Evolutionary conservation across 37 sponge, comb jelly and placozoan genomes (phyloP).

Genomic region (Crambe crambe): DNA sequence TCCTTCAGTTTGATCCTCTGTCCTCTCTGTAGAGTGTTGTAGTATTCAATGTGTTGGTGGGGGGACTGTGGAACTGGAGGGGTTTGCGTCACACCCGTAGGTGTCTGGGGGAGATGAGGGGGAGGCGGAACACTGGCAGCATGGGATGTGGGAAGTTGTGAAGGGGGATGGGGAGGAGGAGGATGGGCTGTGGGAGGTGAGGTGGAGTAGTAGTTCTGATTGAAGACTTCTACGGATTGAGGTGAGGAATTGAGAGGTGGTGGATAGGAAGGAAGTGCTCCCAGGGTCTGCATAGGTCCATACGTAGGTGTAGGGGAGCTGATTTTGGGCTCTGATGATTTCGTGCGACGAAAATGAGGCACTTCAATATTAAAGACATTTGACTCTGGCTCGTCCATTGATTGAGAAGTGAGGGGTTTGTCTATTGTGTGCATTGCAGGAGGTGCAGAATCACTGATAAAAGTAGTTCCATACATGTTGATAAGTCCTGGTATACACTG

Average conservation of each 20-base stretch:
- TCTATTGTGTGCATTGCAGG: conserved; percentile 8
- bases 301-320: conserved; percentile 39
- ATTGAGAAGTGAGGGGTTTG: not conserved
- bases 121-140: conserved; percentile 11
- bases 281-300: conserved; percentile 61
- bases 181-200: conserved; percentile 13
- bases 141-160: conserved; percentile 5
- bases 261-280: conserved; percentile 46
- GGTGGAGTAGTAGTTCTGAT: conserved; percentile 16
- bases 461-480: conserved; percentile 24
- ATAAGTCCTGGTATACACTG: conserved; percentile 13
- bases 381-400: not conserved
- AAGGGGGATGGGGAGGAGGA: conserved; percentile 6
- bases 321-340: conserved; percentile 16
- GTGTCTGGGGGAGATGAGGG: not conserved
- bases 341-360: conserved; percentile 1
- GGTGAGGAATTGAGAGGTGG: not conserved
- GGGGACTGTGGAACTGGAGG: not conserved
- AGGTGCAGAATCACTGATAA: not conserved
- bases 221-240: conserved; percentile 13
- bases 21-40: conserved; percentile 33
- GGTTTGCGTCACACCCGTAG: not conserved
- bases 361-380: conserved; percentile 19
- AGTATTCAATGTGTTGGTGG: conserved; percentile 30
- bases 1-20: conserved; percentile 61